Conservation (phyloP, 2,797 vertebrate species). For the Fringilla coelebs region DNA sequence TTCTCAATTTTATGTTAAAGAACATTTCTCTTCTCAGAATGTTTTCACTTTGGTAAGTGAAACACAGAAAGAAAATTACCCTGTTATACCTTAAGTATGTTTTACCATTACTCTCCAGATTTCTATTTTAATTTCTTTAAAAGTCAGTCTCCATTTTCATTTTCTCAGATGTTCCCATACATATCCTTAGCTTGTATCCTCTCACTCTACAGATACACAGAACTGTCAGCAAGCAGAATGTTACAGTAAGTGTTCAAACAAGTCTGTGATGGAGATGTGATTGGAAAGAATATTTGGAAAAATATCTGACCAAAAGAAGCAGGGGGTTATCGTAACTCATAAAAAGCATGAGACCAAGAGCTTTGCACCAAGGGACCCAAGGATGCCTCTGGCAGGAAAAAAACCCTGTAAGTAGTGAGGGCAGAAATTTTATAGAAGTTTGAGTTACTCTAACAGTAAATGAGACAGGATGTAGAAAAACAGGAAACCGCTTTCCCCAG, state of each 20-base stretch:
- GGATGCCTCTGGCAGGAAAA: neutral
- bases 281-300: neutral
- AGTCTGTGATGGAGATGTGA: neutral
- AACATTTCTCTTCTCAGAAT: neutral
- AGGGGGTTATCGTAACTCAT: neutral
- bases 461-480: neutral
- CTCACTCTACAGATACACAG: neutral
- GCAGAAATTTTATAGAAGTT: neutral
- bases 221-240: neutral
- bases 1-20: neutral
- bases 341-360: neutral
- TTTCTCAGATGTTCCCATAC: neutral
- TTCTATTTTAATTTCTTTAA: neutral
- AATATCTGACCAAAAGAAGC: neutral
- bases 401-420: neutral
- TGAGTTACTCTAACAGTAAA: neutral
- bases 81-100: neutral
- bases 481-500: neutral
- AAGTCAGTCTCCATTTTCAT: neutral
- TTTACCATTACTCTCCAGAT: neutral
- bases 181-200: neutral
- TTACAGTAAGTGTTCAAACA: neutral
- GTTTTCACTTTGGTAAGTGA: neutral
- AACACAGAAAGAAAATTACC: neutral
- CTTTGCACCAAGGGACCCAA: neutral